These are phyloP conservation scores for Solenopsis invicta DNA, from an alignment of 1,140 invertebrate species.

Conservation along the genomic window DNA sequence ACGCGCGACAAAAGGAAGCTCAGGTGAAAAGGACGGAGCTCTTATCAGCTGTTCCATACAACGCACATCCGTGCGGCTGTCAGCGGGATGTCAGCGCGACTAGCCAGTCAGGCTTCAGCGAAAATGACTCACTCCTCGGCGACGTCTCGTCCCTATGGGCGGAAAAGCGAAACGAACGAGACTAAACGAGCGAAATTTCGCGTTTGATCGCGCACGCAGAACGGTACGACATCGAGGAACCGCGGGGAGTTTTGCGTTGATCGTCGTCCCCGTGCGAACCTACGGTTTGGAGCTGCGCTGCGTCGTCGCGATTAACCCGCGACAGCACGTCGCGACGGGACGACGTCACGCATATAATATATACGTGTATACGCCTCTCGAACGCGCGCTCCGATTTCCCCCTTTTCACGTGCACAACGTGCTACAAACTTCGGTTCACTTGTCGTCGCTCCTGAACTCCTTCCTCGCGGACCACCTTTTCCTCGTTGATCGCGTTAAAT, in stretches of 20 bases:
- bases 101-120: background rate
- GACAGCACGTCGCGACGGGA: slow-evolving; percentile 15
- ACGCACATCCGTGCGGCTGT: slow-evolving; percentile 30
- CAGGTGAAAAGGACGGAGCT: background rate
- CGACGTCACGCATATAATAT: slow-evolving; percentile 16
- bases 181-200: background rate
- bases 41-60: slow-evolving; percentile 47
- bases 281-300: slow-evolving; percentile 34
- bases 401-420: background rate
- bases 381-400: background rate
- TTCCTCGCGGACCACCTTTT: background rate
- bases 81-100: slow-evolving; percentile 26
- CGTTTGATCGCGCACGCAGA: background rate
- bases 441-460: background rate
- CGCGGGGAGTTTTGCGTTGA: background rate
- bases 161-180: background rate
- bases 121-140: slow-evolving; percentile 14
- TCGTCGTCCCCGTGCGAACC: background rate
- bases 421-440: background rate
- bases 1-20: background rate
- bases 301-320: slow-evolving; percentile 44
- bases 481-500: background rate
- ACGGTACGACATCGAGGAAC: background rate
- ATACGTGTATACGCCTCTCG: background rate
- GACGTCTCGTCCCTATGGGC: background rate